These are phyloP conservation scores for Heliothis peltigera DNA, from an alignment of 2,888 invertebrate species.

Conservation along the genomic window DNA sequence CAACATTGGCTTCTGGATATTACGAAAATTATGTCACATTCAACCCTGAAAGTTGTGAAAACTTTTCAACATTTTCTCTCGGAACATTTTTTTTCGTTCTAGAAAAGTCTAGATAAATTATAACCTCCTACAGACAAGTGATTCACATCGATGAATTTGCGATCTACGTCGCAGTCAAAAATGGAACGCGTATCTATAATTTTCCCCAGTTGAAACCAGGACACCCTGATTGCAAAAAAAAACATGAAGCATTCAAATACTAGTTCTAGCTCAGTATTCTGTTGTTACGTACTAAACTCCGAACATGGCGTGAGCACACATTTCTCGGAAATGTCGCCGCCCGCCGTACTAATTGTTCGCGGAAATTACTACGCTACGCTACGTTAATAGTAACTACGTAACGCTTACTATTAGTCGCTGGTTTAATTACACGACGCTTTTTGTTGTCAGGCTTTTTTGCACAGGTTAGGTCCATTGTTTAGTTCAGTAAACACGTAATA, in stretches of 20 bases:
- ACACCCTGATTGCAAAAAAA: conserved; percentile 1
- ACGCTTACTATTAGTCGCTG: conserved; percentile 39
- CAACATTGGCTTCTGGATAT: background rate
- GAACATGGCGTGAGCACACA: conserved; percentile 35
- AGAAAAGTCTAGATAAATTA: too few species aligned
- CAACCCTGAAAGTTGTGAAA: background rate
- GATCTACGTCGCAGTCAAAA: too few species aligned
- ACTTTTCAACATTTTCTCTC: background rate
- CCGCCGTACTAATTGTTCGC: conserved; percentile 63
- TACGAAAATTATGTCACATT: conserved; percentile 22
- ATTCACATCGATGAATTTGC: too few species aligned
- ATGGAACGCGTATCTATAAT: too few species aligned
- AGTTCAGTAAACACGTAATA: conserved; percentile 35
- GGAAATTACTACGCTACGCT: conserved; percentile 68
- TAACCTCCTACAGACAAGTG: too few species aligned
- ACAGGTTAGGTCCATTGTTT: conserved; percentile 31
- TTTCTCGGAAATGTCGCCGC: conserved; percentile 59
- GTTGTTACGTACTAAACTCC: conserved; percentile 22
- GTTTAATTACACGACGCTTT: conserved; percentile 44
- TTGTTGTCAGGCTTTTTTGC: conserved; percentile 30
- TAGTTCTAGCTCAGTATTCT: conserved; percentile 9
- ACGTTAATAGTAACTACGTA: conserved; percentile 58
- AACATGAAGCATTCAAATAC: background rate
- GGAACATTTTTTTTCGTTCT: background rate
- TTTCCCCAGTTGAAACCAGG: too few species aligned